Conservation (phyloP, 1,140 invertebrate genomes). For the Nasonia longicornis region DNA sequence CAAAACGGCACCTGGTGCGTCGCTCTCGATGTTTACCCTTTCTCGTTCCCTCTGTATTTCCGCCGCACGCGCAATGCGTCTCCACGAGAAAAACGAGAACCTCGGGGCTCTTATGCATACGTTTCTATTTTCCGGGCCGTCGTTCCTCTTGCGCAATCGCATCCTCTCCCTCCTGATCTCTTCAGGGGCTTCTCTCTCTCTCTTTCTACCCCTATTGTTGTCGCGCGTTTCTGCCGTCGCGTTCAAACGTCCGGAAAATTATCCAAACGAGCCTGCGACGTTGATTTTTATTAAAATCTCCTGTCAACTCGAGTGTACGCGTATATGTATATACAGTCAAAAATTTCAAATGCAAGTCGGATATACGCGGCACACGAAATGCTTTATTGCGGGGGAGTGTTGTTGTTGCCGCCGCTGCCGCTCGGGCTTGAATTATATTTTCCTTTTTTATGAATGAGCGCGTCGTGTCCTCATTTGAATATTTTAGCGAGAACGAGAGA, state of each 20-base stretch:
- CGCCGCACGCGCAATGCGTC: not conserved
- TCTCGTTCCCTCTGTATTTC: constrained; percentile 7
- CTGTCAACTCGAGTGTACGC: not conserved
- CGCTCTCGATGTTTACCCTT: not conserved
- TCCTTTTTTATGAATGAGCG: not conserved
- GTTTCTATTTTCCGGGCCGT: constrained; percentile 25
- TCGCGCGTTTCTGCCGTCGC: not conserved
- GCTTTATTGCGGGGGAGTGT: not conserved
- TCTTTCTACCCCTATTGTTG: not conserved
- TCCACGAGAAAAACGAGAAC: not conserved
- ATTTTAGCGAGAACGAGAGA: not conserved
- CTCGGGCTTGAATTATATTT: not conserved
- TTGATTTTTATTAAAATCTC: constrained; percentile 40
- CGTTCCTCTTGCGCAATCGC: constrained; percentile 18
- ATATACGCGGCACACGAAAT: not conserved
- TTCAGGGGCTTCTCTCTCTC: constrained; percentile 23
- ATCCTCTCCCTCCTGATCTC: constrained; percentile 26
- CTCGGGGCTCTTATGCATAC: constrained; percentile 13
- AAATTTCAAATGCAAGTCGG: not conserved
- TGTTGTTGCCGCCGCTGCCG: not conserved
- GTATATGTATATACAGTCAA: not conserved
- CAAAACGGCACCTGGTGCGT: not conserved
- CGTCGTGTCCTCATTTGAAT: not conserved
- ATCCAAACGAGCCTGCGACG: constrained; percentile 55
- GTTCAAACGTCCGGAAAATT: constrained; percentile 64